Evolutionary conservation across 2,888 invertebrate species (phyloP).

Genomic region (Halocaridina rubra): DNA sequence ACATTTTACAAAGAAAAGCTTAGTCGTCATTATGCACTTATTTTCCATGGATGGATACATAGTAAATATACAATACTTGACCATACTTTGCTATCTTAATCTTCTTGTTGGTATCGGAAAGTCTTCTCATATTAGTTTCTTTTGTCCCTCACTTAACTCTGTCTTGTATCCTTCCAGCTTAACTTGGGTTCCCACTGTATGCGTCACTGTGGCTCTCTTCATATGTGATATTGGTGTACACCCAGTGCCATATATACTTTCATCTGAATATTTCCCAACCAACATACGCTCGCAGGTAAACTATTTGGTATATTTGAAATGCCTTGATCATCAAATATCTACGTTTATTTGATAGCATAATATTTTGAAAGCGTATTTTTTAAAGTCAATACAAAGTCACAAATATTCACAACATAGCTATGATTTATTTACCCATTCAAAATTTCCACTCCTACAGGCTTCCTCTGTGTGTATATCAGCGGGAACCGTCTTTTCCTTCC

Average conservation of each 20-base stretch:
- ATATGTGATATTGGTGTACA: slow-evolving; percentile 45
- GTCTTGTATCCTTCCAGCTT: slow-evolving; percentile 18
- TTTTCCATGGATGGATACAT: too few species aligned
- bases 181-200: slow-evolving; percentile 33
- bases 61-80: too few species aligned
- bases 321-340: neutral
- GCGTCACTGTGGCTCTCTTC: slow-evolving; percentile 34
- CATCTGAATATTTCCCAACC: slow-evolving; percentile 46
- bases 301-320: neutral
- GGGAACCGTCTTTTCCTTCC: slow-evolving; percentile 27
- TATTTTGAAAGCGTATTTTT: neutral
- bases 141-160: too few species aligned
- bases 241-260: slow-evolving; percentile 34
- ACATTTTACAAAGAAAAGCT: neutral
- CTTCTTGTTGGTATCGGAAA: too few species aligned
- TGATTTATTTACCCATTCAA: too few species aligned
- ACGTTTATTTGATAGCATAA: neutral
- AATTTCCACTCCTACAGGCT: slow-evolving; percentile 20
- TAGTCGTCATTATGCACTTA: neutral
- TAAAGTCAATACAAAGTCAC: neutral
- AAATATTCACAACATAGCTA: too few species aligned
- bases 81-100: too few species aligned
- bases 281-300: slow-evolving; percentile 31
- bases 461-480: slow-evolving; percentile 42
- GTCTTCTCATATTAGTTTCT: too few species aligned